phyloP scores from a whole-genome alignment of 2,888 invertebrate species.

The Carabus problematicus region DNA sequence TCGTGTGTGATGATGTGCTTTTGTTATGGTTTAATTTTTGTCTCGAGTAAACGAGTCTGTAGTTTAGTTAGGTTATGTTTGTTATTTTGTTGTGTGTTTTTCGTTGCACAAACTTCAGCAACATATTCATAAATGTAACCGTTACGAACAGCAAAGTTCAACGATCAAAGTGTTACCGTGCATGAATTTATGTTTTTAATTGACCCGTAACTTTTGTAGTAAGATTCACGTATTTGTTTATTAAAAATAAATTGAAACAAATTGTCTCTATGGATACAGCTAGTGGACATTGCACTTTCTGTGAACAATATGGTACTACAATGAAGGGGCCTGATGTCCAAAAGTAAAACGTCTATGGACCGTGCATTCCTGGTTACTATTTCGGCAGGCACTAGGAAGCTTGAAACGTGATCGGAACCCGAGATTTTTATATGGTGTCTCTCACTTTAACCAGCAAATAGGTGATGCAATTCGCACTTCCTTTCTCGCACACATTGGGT shows the following conservation, averaged over 20 bases:
- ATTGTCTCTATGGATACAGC: too few species aligned
- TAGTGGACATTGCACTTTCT: too few species aligned
- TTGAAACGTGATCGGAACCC: constrained; percentile 31
- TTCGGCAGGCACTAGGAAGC: constrained; percentile 16
- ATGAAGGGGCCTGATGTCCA: constrained; percentile 31
- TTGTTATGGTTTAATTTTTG: constrained; percentile 23
- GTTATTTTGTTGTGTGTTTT: background rate
- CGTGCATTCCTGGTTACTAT: constrained; percentile 22
- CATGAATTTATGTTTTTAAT: too few species aligned
- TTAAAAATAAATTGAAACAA: too few species aligned
- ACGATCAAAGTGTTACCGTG: too few species aligned
- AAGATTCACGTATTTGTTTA: too few species aligned
- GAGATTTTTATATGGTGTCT: background rate
- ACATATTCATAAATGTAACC: too few species aligned
- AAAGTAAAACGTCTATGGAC: constrained; percentile 37
- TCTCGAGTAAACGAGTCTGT: background rate
- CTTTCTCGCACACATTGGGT: background rate
- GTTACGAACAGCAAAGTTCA: too few species aligned
- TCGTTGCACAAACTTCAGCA: too few species aligned
- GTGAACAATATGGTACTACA: constrained; percentile 7
- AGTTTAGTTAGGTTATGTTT: constrained; percentile 1
- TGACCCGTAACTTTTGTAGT: too few species aligned
- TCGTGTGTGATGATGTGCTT: background rate
- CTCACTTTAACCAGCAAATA: too few species aligned
- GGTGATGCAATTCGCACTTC: background rate